Evolutionary conservation across 2,888 invertebrate species (phyloP).

Genomic region (Tinea semifulvella): DNA sequence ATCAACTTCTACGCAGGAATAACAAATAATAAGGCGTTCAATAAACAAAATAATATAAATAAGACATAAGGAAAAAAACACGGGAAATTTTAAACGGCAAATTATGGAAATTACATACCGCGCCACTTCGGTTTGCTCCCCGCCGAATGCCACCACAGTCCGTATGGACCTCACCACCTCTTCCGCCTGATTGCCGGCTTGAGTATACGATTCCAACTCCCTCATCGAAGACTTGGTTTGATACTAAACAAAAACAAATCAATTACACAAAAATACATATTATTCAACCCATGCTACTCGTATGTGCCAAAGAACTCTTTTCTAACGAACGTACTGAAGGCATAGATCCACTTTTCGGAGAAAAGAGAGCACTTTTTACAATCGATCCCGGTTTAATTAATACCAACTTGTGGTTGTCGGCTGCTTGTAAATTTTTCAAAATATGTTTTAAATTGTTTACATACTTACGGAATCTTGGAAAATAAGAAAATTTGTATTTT

Average conservation of each 20-base stretch:
- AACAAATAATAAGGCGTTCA: too few species aligned
- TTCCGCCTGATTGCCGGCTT: constrained; percentile 80
- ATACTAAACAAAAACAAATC: constrained; percentile 33
- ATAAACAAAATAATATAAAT: too few species aligned
- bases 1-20: too few species aligned
- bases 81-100: neutral
- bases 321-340: too few species aligned
- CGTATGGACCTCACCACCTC: constrained; percentile 78
- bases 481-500: too few species aligned
- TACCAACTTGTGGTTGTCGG: neutral
- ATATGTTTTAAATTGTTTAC: too few species aligned
- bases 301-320: too few species aligned
- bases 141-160: constrained; percentile 81
- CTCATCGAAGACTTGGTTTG: constrained; percentile 72
- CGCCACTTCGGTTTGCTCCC: constrained; percentile 76
- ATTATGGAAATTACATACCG: constrained; percentile 42
- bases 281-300: neutral
- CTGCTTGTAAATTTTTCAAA: too few species aligned
- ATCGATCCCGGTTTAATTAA: neutral
- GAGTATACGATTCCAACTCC: constrained; percentile 79
- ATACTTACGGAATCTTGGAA: too few species aligned
- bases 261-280: neutral
- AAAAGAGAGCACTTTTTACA: neutral
- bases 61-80: constrained; percentile 3
- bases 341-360: neutral